Evolutionary conservation across 2,888 invertebrate species (phyloP).

Genomic region (Drepana falcataria): DNA sequence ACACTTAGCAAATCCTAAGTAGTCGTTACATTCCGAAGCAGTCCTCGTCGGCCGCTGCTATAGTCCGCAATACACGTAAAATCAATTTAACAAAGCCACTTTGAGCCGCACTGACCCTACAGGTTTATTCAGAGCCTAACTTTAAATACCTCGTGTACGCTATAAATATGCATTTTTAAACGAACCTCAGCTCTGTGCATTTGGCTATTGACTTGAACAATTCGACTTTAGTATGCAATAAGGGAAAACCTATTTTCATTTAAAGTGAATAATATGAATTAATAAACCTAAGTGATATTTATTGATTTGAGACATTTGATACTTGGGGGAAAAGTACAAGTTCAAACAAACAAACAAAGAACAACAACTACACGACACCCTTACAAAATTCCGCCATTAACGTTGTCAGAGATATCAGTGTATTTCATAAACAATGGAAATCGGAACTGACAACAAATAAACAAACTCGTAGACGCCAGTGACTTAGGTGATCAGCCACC

Average conservation of each 20-base stretch:
- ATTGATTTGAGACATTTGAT: no score
- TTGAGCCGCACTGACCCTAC: constrained; percentile 60
- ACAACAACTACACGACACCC: not conserved
- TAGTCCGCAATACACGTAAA: constrained; percentile 73
- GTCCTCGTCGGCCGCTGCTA: constrained; percentile 35
- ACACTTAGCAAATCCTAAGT: constrained; percentile 44
- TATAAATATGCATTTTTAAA: constrained; percentile 9
- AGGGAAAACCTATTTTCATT: no score
- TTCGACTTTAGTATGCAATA: no score
- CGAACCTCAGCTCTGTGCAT: not conserved
- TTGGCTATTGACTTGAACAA: no score
- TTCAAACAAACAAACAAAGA: not conserved
- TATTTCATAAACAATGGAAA: not conserved
- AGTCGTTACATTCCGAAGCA: constrained; percentile 37
- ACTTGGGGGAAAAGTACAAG: not conserved
- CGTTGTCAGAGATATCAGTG: not conserved
- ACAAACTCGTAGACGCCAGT: not conserved
- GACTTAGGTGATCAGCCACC: not conserved
- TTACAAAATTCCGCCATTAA: not conserved
- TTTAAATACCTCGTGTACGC: constrained; percentile 19
- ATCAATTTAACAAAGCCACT: constrained; percentile 75
- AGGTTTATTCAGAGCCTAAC: constrained; percentile 48
- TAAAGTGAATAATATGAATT: no score
- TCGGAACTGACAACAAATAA: not conserved
- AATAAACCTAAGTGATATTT: no score